Evolutionary conservation across 2,888 invertebrate genomes (phyloP).

Genomic region (Monopis laevigella): DNA sequence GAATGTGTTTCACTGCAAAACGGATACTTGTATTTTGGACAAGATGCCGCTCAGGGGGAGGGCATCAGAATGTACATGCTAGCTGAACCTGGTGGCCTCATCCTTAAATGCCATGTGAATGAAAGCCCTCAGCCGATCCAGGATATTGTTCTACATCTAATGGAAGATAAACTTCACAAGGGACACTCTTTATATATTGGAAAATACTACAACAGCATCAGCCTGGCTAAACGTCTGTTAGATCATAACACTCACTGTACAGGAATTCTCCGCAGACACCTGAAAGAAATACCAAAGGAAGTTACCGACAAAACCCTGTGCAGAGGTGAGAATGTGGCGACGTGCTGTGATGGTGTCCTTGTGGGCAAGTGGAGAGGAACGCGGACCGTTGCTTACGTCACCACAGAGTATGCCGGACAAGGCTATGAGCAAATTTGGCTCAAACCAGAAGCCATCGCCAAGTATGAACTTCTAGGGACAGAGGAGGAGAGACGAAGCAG

Average conservation of each 20-base stretch:
- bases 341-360: conserved; percentile 21
- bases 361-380: conserved; percentile 22
- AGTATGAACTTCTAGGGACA: conserved; percentile 18
- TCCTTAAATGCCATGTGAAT: conserved; percentile 22
- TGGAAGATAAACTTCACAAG: conserved; percentile 25
- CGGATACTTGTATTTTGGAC: too few species aligned
- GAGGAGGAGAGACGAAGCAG: conserved; percentile 9
- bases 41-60: too few species aligned
- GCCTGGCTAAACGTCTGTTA: conserved; percentile 25
- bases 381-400: conserved; percentile 18
- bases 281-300: conserved; percentile 24
- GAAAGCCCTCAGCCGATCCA: conserved; percentile 23
- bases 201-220: conserved; percentile 27
- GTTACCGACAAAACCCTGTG: conserved; percentile 14
- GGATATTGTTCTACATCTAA: conserved; percentile 26
- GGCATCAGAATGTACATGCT: conserved; percentile 25
- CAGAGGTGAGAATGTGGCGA: conserved; percentile 24
- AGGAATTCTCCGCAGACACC: conserved; percentile 28
- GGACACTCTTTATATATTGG: conserved; percentile 28
- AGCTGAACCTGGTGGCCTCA: conserved; percentile 28
- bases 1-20: too few species aligned
- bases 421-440: too few species aligned
- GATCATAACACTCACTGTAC: conserved; percentile 32
- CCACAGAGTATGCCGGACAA: conserved; percentile 18
- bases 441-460: too few species aligned